phyloP scores from a whole-genome alignment of 2,797 vertebrate species.

The Acipenser oxyrinchus region DNA sequence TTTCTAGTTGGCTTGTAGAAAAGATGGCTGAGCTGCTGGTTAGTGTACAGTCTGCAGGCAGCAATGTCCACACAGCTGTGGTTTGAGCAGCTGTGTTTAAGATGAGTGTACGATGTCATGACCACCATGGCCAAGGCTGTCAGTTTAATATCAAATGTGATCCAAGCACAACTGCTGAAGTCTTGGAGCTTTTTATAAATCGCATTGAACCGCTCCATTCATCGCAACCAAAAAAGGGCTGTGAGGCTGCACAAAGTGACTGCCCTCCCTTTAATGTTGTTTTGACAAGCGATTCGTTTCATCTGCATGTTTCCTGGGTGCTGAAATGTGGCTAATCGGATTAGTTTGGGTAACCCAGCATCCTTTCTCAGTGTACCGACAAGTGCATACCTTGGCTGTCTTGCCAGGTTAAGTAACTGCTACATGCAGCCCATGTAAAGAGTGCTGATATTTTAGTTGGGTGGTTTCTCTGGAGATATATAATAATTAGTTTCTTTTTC shows the following conservation, averaged over 20 bases:
- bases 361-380: constrained; percentile 47
- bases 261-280: constrained; percentile 4
- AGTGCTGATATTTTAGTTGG: no score
- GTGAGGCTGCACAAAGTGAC: constrained; percentile 6
- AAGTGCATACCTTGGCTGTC: constrained; percentile 32
- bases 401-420: no score
- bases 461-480: no score
- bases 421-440: no score
- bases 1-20: constrained; percentile 22
- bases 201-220: constrained; percentile 22
- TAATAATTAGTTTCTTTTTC: no score
- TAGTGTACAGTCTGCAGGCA: constrained; percentile 28
- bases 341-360: constrained; percentile 37
- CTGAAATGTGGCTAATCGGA: constrained; percentile 29
- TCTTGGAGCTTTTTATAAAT: constrained; percentile 48
- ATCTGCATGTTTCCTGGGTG: constrained; percentile 30
- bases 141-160: constrained; percentile 68
- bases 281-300: background rate
- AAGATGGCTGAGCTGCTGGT: constrained; percentile 34
- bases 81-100: constrained; percentile 67
- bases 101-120: constrained; percentile 34
- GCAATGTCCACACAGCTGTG: constrained; percentile 69
- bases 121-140: constrained; percentile 52
- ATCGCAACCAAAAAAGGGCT: constrained; percentile 24
- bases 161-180: constrained; percentile 71